Percentiles rank a stretch among this genome's conserved stretches.
These are phyloP conservation scores for Zonotrichia leucophrys DNA, from an alignment of 2,113 vertebrate species.

Conservation along the genomic window DNA sequence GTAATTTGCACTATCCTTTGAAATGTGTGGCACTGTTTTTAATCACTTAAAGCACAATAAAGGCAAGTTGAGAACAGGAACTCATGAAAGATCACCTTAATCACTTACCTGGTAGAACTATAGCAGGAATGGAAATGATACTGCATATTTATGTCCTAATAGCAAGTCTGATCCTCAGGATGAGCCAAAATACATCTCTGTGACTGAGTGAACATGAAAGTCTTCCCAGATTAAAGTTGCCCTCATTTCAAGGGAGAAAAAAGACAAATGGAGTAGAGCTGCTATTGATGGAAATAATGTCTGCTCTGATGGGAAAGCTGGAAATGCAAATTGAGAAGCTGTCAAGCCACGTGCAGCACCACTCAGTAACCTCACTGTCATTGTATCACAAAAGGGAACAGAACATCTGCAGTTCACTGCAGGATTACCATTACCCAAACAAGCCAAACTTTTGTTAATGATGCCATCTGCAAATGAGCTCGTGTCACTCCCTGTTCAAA, in stretches of 20 bases:
- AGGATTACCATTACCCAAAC: not conserved
- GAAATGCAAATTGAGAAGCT: not conserved
- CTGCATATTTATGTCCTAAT: not conserved
- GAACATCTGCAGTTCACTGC: not conserved
- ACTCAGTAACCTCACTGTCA: not conserved
- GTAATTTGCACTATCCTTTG: not conserved
- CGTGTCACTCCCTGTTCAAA: not conserved
- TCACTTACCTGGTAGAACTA: not conserved
- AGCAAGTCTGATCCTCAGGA: not conserved
- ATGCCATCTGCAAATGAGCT: not conserved
- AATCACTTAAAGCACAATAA: not conserved
- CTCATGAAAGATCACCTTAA: not conserved
- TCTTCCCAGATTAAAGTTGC: not conserved
- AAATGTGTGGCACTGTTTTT: not conserved
- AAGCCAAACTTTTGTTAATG: not conserved
- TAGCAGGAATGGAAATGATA: not conserved
- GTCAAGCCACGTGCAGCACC: not conserved
- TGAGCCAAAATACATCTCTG: not conserved
- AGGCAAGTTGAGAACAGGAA: not conserved
- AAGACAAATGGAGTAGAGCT: not conserved
- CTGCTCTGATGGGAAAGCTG: not conserved
- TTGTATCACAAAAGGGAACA: not conserved
- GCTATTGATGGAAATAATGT: not conserved
- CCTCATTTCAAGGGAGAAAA: not conserved
- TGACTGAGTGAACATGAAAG: conserved; percentile 4